Conservation (phyloP, 2,113 vertebrate genomes). For the Microcebus lehilahytsara region DNA sequence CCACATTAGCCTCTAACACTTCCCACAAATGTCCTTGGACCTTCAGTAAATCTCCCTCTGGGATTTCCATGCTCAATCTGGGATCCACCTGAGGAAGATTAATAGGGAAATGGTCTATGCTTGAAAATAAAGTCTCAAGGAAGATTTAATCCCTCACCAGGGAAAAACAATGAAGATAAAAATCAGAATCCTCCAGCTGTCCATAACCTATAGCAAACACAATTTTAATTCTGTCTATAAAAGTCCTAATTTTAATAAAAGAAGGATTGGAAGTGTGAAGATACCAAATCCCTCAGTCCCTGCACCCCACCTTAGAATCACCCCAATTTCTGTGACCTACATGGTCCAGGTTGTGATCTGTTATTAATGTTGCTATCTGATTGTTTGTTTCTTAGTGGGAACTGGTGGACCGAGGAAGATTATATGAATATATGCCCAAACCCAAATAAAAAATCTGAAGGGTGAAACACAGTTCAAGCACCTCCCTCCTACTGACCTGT, state of each 20-base stretch:
- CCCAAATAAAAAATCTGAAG: not conserved
- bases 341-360: not conserved
- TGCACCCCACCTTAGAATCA: not conserved
- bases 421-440: too few species aligned
- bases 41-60: not conserved
- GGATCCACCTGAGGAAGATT: not conserved
- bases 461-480: not conserved
- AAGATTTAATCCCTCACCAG: not conserved
- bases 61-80: not conserved
- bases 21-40: too few species aligned
- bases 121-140: not conserved
- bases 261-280: not conserved
- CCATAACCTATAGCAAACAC: not conserved
- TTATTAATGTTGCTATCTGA: not conserved
- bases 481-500: not conserved
- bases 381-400: not conserved
- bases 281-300: not conserved
- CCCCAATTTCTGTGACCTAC: not conserved
- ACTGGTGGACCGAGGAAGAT: not conserved
- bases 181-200: not conserved
- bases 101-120: not conserved
- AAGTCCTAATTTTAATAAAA: not conserved
- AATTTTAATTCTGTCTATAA: not conserved
- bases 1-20: not conserved
- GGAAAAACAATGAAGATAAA: not conserved